phyloP scores from a whole-genome alignment of 2,888 invertebrate genomes.

The Xestia xanthographa region DNA sequence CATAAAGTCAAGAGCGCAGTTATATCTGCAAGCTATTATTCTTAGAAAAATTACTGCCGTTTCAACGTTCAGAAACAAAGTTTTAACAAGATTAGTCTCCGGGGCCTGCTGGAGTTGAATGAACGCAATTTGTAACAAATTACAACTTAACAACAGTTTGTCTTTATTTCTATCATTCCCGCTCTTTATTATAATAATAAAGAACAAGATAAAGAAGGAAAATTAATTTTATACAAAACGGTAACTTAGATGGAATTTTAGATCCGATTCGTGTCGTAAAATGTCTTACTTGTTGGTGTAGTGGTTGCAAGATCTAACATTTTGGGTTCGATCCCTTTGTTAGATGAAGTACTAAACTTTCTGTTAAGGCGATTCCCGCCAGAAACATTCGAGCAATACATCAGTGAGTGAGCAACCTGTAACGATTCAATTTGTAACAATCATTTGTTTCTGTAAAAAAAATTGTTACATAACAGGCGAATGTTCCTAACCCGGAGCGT shows the following conservation, averaged over 20 bases:
- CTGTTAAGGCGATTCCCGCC: too few relatives aligned
- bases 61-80: constrained; percentile 57
- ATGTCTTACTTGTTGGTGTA: neutral
- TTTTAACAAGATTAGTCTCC: constrained; percentile 74
- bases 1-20: constrained; percentile 37
- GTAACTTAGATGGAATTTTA: constrained; percentile 42
- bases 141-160: constrained; percentile 68
- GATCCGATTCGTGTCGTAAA: constrained; percentile 7
- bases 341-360: neutral
- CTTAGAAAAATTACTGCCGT: constrained; percentile 51
- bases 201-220: constrained; percentile 24
- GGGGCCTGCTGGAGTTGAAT: constrained; percentile 69
- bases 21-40: constrained; percentile 54
- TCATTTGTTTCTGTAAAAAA: too few relatives aligned
- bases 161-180: constrained; percentile 65
- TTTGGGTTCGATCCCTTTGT: neutral
- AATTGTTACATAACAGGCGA: too few relatives aligned
- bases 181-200: constrained; percentile 56
- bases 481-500: too few relatives aligned
- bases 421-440: too few relatives aligned
- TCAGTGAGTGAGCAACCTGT: neutral
- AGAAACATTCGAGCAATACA: neutral
- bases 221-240: constrained; percentile 35
- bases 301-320: neutral
- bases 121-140: constrained; percentile 75